phyloP scores from a whole-genome alignment of 2,797 vertebrate genomes.

The Peromyscus nudipes region DNA sequence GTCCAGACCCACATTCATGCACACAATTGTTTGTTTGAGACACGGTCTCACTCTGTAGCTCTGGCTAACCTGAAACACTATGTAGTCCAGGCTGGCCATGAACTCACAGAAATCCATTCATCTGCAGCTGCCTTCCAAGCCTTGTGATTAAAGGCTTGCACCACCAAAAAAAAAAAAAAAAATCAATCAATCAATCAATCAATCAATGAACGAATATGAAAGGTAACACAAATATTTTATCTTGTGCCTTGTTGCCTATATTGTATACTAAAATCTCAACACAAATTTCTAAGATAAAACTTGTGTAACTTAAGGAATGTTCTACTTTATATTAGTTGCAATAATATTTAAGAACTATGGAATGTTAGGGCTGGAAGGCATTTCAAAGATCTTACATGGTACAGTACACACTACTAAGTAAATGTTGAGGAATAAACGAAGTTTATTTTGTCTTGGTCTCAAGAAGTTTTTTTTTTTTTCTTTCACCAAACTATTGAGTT shows the following conservation, averaged over 20 bases:
- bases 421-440: slow-evolving; percentile 8
- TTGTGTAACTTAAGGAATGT: neutral
- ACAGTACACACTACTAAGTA: neutral
- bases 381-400: neutral
- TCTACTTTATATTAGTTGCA: neutral
- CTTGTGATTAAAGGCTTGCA: neutral
- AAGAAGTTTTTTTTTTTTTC: neutral
- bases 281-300: slow-evolving; percentile 30
- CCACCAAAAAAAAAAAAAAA: no score
- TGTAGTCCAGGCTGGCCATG: neutral
- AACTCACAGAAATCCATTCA: neutral
- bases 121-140: neutral
- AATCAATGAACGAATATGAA: neutral
- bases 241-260: neutral
- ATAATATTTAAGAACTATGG: neutral
- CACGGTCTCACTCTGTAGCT: neutral
- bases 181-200: no score
- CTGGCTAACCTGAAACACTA: neutral
- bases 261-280: neutral
- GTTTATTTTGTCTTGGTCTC: neutral
- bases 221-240: neutral
- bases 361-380: neutral
- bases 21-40: neutral
- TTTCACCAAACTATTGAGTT: neutral
- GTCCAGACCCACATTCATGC: neutral